phyloP scores from a whole-genome alignment of 2,888 invertebrate species.

The Macaria liturata region DNA sequence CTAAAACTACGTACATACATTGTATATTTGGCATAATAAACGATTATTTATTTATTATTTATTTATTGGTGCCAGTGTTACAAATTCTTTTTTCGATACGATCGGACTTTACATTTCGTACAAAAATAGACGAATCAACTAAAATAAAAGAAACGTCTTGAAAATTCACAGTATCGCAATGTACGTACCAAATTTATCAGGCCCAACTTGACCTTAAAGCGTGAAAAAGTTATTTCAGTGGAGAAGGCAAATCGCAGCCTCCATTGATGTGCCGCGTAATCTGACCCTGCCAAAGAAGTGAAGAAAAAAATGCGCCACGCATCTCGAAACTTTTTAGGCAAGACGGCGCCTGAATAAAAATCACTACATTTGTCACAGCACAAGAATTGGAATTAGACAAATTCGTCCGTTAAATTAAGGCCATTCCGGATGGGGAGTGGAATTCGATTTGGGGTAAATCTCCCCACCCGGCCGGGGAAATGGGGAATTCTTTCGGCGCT shows the following conservation, averaged over 20 bases:
- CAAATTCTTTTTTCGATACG: too few species aligned
- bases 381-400: conserved; percentile 82
- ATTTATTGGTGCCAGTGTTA: too few species aligned
- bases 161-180: too few species aligned
- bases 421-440: conserved; percentile 66
- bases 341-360: conserved; percentile 69
- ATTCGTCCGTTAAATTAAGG: conserved; percentile 82
- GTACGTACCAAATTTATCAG: too few species aligned
- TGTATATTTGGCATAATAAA: too few species aligned
- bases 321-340: conserved; percentile 42
- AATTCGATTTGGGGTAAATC: conserved; percentile 80
- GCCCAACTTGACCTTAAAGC: too few species aligned
- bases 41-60: too few species aligned
- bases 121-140: too few species aligned
- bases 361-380: conserved; percentile 80
- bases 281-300: conserved; percentile 11
- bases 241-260: conserved; percentile 17
- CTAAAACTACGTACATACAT: too few species aligned
- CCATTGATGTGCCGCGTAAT: conserved; percentile 12
- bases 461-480: conserved; percentile 61
- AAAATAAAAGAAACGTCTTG: too few species aligned
- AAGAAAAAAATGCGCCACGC: conserved; percentile 41
- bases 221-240: too few species aligned
- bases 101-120: too few species aligned
- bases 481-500: conserved; percentile 61